Evolutionary conservation across 2,888 invertebrate genomes (phyloP), one percentile per base, ranked within the genome.

Genomic region (Calliphora vomitoria): DNA sequence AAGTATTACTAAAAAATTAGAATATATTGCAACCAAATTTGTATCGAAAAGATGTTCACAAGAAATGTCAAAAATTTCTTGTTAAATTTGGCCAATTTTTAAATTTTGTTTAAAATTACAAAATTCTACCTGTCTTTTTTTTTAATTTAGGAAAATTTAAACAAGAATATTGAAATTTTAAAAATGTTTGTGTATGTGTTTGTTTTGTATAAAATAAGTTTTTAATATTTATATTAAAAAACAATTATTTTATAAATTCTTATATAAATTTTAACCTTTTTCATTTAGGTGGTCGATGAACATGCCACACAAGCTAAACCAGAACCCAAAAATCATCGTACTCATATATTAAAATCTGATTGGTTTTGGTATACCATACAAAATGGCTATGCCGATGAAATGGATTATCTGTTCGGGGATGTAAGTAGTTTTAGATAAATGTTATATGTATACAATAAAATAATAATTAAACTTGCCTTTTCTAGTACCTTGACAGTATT

Each of bases 351-450:
- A 79, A 98, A 97, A 94, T 97, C 97, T 8, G 98, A 99, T 94
- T 99, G 99, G 99, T 99, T 99, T 94, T 99, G 99, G 99, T 98
- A 97, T 55, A 98, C 98, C 69, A 98, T 99, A 88, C 99, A 99
- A 94, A 98, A 99, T 95, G 98, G 98, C 91, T 97, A 97, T 89
- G 98, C 98, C 87, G 97, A 97, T 91, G 99, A 99, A 93, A 96
- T 96, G 92, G 97, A 98, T 90, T 98, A 98, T 94, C 95, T 96
- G 20, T 98, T 97, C 92, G 97, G 97, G 94, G 97, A 97, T 94
- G 97, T 97, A 95, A 96, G 96, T 95, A 64, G 35, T 20, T n/a
- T n/a, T n/a, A 3, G 4, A 10, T 18, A 66, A 53, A 31, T 18
- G 4, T 18, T 15, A 15, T 18, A 53, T 25, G 25, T 25, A 25